These are phyloP conservation scores for Blastomussa wellsi DNA, from an alignment of 92 coral and sea anemone species.

Conservation along the genomic window DNA sequence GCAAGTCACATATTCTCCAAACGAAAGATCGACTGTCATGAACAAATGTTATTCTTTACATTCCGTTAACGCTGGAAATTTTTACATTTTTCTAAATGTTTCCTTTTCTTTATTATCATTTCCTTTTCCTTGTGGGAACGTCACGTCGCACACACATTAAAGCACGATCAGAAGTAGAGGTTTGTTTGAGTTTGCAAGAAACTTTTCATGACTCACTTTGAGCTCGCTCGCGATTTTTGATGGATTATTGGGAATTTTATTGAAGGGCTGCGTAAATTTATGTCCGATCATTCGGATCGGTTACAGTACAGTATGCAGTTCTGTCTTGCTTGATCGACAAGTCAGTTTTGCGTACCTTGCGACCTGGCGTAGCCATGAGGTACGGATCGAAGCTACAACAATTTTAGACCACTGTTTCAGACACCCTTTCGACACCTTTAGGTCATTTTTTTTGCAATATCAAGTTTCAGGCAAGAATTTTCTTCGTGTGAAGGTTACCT, in stretches of 20 bases:
- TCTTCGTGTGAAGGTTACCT: constrained; percentile 13
- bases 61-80: constrained; percentile 14
- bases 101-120: neutral
- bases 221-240: neutral
- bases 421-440: neutral
- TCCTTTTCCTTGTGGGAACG: constrained; percentile 17
- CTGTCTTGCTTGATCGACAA: neutral
- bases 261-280: neutral
- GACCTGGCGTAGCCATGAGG: neutral
- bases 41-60: neutral
- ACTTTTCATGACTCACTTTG: neutral
- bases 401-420: neutral
- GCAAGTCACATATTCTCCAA: neutral
- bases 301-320: neutral
- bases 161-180: neutral
- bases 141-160: constrained; percentile 22
- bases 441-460: constrained; percentile 1
- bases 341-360: neutral
- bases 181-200: constrained; percentile 15
- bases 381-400: too few relatives aligned
- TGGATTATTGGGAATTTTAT: neutral
- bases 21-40: neutral
- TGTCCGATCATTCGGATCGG: neutral
- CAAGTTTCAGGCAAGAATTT: neutral
- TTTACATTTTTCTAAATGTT: neutral